Percentiles rank a stretch among this genome's conserved stretches.
phyloP scores from a whole-genome alignment of 2,888 invertebrate genomes.

The Lacanobia wlatinum region DNA sequence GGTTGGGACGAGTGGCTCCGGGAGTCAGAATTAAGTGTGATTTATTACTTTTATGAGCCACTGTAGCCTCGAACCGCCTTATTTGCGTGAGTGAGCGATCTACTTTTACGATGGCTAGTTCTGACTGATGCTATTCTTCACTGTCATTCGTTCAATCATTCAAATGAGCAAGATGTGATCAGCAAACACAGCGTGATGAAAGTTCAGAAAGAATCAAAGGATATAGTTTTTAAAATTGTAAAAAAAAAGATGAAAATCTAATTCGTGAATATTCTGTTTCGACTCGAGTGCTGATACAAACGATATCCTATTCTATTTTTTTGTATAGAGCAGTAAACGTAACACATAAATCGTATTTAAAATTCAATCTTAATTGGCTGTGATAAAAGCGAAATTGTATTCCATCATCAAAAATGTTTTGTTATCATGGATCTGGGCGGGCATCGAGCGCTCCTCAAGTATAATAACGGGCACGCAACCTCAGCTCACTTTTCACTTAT shows the following conservation, averaged over 20 bases:
- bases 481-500: slow-evolving; percentile 54
- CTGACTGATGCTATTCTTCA: slow-evolving; percentile 55
- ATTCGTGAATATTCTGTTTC: not conserved
- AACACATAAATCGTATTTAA: slow-evolving; percentile 18
- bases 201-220: not conserved
- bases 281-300: not conserved
- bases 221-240: not conserved
- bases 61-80: slow-evolving; percentile 76
- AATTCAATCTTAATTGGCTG: slow-evolving; percentile 32
- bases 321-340: slow-evolving; percentile 1
- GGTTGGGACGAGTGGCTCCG: slow-evolving; percentile 76
- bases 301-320: not conserved
- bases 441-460: slow-evolving; percentile 60
- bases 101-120: slow-evolving; percentile 64
- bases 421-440: slow-evolving; percentile 71
- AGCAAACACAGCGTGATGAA: not conserved
- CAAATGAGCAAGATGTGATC: slow-evolving; percentile 40
- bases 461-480: slow-evolving; percentile 78
- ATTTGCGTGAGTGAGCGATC: slow-evolving; percentile 76
- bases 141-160: slow-evolving; percentile 54
- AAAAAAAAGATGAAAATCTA: not conserved
- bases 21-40: slow-evolving; percentile 85
- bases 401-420: slow-evolving; percentile 65
- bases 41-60: slow-evolving; percentile 86
- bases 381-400: slow-evolving; percentile 69